A percentile compares a stretch with the other conserved stretches of the same genome.
These are phyloP conservation scores for Molossus molossus DNA, from an alignment of 2,797 vertebrate genomes.

Conservation along the genomic window DNA sequence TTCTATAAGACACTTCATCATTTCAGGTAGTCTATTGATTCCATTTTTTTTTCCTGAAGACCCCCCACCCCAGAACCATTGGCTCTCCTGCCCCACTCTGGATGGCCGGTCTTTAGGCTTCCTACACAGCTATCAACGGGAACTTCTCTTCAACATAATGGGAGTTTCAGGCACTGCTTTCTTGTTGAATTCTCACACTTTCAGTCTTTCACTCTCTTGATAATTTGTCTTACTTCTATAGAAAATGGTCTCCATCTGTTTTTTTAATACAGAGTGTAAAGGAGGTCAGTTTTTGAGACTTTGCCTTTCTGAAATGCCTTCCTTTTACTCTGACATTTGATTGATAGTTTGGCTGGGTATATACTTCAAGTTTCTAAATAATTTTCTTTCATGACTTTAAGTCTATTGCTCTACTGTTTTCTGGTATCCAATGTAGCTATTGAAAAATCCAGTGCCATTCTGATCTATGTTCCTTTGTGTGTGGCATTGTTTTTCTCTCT, in stretches of 20 bases:
- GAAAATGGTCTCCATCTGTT: background rate
- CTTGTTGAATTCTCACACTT: background rate
- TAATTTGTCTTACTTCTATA: background rate
- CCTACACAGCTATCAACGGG: background rate
- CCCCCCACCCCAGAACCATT: background rate
- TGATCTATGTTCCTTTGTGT: background rate
- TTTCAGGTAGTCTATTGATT: background rate
- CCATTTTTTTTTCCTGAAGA: background rate
- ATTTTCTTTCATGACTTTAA: conserved; percentile 37
- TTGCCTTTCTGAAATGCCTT: background rate
- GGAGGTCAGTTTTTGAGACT: background rate
- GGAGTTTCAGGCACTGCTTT: conserved; percentile 10
- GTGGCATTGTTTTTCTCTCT: conserved; percentile 36
- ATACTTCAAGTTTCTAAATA: conserved; percentile 43
- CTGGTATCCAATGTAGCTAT: background rate
- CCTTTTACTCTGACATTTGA: background rate
- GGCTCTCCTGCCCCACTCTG: background rate
- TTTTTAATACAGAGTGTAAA: background rate
- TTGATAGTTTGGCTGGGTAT: background rate
- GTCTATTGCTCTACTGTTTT: background rate
- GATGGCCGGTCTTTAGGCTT: background rate
- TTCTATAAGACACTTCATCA: background rate
- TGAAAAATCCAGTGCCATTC: background rate
- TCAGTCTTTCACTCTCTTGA: background rate
- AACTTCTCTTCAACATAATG: background rate